Conservation (phyloP, 2,113 vertebrate species). For the Mohoua ochrocephala region DNA sequence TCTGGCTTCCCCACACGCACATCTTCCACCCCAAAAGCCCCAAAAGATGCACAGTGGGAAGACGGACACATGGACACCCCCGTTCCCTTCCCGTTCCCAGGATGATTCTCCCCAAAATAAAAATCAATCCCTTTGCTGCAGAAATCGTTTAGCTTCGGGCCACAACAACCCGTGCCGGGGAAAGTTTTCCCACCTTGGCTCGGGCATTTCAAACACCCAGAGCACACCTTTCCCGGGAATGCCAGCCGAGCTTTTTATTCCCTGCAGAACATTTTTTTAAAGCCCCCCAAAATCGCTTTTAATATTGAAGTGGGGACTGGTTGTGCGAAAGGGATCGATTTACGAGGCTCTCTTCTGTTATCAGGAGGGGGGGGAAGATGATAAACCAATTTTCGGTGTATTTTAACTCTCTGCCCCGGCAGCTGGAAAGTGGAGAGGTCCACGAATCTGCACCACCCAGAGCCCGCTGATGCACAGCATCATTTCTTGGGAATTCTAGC, state of each 20-base stretch:
- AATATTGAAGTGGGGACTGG: background rate
- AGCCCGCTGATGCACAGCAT: background rate
- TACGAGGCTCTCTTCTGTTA: background rate
- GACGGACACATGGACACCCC: background rate
- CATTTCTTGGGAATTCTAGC: background rate
- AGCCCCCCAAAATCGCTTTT: fast-evolving
- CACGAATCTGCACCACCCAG: background rate
- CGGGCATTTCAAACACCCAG: background rate
- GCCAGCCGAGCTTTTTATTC: background rate
- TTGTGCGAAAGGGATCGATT: background rate
- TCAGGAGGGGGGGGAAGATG: background rate
- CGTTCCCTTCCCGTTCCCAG: background rate
- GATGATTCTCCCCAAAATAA: background rate
- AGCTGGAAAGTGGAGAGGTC: background rate
- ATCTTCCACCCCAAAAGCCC: background rate
- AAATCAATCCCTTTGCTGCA: background rate
- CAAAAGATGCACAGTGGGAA: background rate
- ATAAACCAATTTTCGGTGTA: background rate
- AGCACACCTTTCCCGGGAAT: background rate
- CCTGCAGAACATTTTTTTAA: background rate
- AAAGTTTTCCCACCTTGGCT: background rate
- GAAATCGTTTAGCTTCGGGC: background rate
- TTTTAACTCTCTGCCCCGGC: background rate
- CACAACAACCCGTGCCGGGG: background rate
- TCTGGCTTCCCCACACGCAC: fast-evolving